These are phyloP conservation scores for Nyctibius grandis DNA, from an alignment of 2,797 vertebrate genomes.

Conservation along the genomic window DNA sequence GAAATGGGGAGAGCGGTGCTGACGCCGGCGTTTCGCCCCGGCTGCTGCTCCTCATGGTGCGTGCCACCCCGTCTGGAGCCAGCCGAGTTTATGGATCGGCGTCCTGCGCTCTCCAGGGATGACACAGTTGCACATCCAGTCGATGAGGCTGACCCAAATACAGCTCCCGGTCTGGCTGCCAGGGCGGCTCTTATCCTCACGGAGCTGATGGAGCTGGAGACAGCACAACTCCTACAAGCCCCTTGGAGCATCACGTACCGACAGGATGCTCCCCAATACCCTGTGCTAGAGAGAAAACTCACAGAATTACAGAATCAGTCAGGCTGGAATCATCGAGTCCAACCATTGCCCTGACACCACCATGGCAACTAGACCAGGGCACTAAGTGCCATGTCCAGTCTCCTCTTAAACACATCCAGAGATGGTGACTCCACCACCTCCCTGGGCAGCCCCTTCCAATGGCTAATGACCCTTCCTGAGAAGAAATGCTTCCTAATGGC, in stretches of 20 bases:
- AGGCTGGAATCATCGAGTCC: too few species aligned
- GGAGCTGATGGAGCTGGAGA: not conserved
- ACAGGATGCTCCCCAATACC: not conserved
- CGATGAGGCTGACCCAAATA: slow-evolving; percentile 46
- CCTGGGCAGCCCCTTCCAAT: too few species aligned
- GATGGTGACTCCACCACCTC: too few species aligned
- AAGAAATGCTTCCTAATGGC: too few species aligned
- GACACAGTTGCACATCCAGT: not conserved
- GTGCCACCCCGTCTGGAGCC: rapidly evolving
- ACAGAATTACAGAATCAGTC: too few species aligned
- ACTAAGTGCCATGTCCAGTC: too few species aligned
- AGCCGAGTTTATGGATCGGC: not conserved
- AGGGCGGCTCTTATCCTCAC: not conserved
- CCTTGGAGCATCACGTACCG: not conserved
- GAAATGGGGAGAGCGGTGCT: rapidly evolving
- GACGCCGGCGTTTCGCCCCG: rapidly evolving
- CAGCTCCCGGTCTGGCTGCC: not conserved
- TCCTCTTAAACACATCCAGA: too few species aligned
- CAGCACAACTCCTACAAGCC: rapidly evolving
- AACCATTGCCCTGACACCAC: too few species aligned
- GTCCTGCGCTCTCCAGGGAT: slow-evolving; percentile 31
- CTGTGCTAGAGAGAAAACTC: too few species aligned
- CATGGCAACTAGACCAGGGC: too few species aligned
- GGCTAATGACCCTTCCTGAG: too few species aligned
- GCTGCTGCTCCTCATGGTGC: rapidly evolving